Conservation (phyloP, 1,140 invertebrate species). For the Drosophila persimilis region DNA sequence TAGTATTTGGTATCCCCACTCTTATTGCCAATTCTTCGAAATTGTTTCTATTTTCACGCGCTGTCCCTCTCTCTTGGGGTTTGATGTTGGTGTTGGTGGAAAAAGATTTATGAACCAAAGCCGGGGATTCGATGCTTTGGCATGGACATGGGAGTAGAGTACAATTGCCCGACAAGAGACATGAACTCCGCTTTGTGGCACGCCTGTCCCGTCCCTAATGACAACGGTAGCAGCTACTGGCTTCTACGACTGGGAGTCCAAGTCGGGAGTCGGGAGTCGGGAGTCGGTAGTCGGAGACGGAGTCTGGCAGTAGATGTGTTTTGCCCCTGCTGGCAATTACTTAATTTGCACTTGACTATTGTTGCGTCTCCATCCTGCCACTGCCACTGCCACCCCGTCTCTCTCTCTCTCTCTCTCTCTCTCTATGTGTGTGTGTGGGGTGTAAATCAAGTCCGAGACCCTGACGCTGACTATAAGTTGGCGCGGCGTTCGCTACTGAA, state of each 20-base stretch:
- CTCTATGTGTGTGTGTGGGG: not conserved
- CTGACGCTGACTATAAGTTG: slow-evolving; percentile 42
- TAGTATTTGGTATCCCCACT: too few species aligned
- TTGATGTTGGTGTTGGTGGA: not conserved
- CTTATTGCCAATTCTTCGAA: too few species aligned
- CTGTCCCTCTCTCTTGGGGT: not conserved
- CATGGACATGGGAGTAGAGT: slow-evolving; percentile 12
- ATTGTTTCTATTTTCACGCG: too few species aligned
- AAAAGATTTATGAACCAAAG: slow-evolving; percentile 19
- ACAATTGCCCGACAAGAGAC: not conserved
- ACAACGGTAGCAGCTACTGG: slow-evolving; percentile 73
- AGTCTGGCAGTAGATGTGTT: not conserved
- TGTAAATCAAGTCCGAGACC: slow-evolving; percentile 12
- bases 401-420: not conserved
- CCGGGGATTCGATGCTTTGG: slow-evolving; percentile 1
- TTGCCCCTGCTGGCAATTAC: slow-evolving; percentile 64
- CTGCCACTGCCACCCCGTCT: slow-evolving; percentile 11
- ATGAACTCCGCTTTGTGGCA: slow-evolving; percentile 4
- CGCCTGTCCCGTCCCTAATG: slow-evolving; percentile 56
- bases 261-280: not conserved
- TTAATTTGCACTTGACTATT: slow-evolving; percentile 74
- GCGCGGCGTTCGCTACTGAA: slow-evolving; percentile 72
- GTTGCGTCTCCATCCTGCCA: slow-evolving; percentile 12
- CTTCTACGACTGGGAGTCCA: slow-evolving; percentile 8
- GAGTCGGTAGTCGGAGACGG: too few species aligned